Conservation (phyloP, 2,797 vertebrate species). For the Steatocranus sp. region DNA sequence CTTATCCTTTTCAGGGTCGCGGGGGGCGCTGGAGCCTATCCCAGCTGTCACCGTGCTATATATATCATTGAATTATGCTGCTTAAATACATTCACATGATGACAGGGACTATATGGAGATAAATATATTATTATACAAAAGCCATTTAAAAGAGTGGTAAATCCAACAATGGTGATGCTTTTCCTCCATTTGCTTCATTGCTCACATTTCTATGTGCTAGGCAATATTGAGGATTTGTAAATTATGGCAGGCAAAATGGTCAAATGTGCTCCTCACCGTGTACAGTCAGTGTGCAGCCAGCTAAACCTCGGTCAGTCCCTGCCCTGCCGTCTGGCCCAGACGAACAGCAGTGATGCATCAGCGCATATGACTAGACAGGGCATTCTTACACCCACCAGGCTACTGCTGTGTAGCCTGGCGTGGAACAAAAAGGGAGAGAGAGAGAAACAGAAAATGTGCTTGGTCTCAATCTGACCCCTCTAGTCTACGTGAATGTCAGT, state of each 20-base stretch:
- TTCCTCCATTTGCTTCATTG: background rate
- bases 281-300: background rate
- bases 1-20: too few species aligned
- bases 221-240: background rate
- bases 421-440: background rate
- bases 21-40: too few species aligned
- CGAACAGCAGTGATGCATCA: slow-evolving; percentile 15
- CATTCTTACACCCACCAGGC: background rate
- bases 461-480: background rate
- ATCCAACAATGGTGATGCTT: background rate
- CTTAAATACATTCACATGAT: background rate
- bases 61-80: background rate
- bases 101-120: background rate
- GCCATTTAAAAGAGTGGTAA: background rate
- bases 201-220: background rate
- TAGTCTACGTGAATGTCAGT: background rate
- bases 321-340: background rate
- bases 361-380: slow-evolving; percentile 21
- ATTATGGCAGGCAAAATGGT: background rate
- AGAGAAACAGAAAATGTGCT: background rate
- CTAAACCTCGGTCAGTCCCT: background rate
- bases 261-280: background rate
- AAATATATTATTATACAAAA: background rate
- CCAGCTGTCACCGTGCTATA: too few species aligned
- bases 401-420: background rate